Evolutionary conservation across 2,888 invertebrate genomes (phyloP), one percentile per base, ranked within the genome.

Genomic region (Tetropium fuscum): DNA sequence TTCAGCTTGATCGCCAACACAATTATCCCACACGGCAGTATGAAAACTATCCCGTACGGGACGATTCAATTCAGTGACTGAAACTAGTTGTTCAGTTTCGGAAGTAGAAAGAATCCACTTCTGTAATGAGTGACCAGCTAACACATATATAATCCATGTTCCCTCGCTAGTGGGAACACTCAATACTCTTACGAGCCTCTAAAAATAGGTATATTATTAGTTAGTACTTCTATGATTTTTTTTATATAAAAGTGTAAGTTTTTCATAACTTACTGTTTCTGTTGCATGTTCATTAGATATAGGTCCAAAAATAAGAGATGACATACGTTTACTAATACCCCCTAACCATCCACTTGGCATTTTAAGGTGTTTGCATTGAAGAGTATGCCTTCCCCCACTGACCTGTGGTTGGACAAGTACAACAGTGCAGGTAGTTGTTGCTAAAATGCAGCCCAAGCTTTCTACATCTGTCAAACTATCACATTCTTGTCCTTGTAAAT

Each of bases 361-460:
- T 36, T 90, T 87, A 18, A 94, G 83, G 1, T 88, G 87, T 59
- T 88, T 86, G 69, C 90, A 91, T 0, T 83, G 78, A 51, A 93
- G 85, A 2, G 86, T 85, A 70, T 91, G 88, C 19, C 92, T 87
- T 0, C 93, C 93, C 59, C 87, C 87, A 69, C 81, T 77, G 45
- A 84, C 54, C 63, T 88, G 86, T 5, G 89, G 84, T 67, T 90
- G 87, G 2, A 93, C 83, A 18, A 92, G 83, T 0, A 94, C 89
- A 20, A 96, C 86, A 0, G 93, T 94, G 75, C 95, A 94, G 0
- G 97, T 96, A 0, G 97, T 97, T 7, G 97, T 97, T 0, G 94
- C 94, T 44, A 97, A 84, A 68, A 97, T 86, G 74, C 94, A 91
- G 0, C 94, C 94, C 43, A 89, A 85, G 0, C 88, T 87, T 47